Conservation (phyloP, 92 coral and sea anemone species). For the Bergia puertoricense region DNA sequence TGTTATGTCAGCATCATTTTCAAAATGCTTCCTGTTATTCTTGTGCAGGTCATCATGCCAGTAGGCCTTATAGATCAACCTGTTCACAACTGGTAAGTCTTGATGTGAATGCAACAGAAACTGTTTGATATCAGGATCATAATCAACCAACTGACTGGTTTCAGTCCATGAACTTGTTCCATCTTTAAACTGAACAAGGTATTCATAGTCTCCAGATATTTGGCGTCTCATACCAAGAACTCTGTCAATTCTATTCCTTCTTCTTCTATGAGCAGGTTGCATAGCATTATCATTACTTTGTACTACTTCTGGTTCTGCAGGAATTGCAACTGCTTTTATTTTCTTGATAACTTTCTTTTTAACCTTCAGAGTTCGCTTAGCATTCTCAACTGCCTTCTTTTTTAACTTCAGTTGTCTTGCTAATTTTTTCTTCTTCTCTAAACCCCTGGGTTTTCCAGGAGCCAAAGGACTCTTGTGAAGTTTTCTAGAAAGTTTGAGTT, state of each 20-base stretch:
- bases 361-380: constrained; percentile 56
- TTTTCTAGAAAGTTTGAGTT: constrained; percentile 53
- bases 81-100: constrained; percentile 74
- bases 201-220: constrained; percentile 74
- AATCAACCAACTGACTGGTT: constrained; percentile 79
- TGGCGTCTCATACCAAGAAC: constrained; percentile 91
- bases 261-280: constrained; percentile 58
- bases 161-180: constrained; percentile 99
- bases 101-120: constrained; percentile 84
- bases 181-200: constrained; percentile 95
- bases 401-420: constrained; percentile 65
- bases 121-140: constrained; percentile 73
- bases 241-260: constrained; percentile 82
- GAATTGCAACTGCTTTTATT: constrained; percentile 26
- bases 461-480: constrained; percentile 72
- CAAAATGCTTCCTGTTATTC: constrained; percentile 49
- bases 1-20: constrained; percentile 23
- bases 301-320: constrained; percentile 37
- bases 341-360: constrained; percentile 44
- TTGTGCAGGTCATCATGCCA: constrained; percentile 78
- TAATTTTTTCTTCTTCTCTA: constrained; percentile 63
- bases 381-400: constrained; percentile 76
- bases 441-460: constrained; percentile 55
- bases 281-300: constrained; percentile 41
- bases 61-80: constrained; percentile 87